Conservation (phyloP, 2,113 vertebrate species). For the Bostrychus sinensis region DNA sequence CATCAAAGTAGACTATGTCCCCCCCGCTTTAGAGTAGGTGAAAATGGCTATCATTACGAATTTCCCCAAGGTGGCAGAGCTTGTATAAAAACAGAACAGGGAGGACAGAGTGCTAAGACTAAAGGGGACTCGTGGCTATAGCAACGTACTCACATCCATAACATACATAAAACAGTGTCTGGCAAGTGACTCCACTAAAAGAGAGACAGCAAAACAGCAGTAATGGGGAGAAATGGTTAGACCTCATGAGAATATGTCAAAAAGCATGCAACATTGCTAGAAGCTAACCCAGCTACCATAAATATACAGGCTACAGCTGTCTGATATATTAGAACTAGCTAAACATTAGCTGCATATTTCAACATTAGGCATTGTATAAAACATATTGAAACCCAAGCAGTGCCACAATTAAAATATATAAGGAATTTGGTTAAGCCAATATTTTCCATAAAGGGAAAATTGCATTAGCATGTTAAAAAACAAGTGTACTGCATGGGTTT, state of each 20-base stretch:
- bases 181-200: conserved; percentile 96
- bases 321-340: conserved; percentile 3
- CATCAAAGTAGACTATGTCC: conserved; percentile 22
- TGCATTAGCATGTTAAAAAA: conserved; percentile 68
- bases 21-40: conserved; percentile 54
- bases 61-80: conserved; percentile 95
- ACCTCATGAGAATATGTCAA: conserved; percentile 82
- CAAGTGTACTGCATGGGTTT: conserved; percentile 83
- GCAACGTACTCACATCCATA: conserved; percentile 97
- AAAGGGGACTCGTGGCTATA: conserved; percentile 89
- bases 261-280: conserved; percentile 78
- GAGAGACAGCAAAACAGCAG: conserved; percentile 94
- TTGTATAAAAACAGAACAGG: conserved; percentile 88
- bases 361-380: conserved; percentile 33
- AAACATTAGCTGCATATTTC: conserved; percentile 22
- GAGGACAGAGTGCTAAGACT: conserved; percentile 93
- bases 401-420: conserved; percentile 66
- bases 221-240: conserved; percentile 89
- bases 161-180: conserved; percentile 97
- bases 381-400: conserved; percentile 81
- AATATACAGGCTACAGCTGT: conserved; percentile 20
- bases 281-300: conserved; percentile 39
- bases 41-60: conserved; percentile 76
- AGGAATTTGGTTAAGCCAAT: conserved; percentile 52
- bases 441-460: conserved; percentile 75